phyloP scores from a whole-genome alignment of 1,140 invertebrate species.

The Neodiprion pinetum region DNA sequence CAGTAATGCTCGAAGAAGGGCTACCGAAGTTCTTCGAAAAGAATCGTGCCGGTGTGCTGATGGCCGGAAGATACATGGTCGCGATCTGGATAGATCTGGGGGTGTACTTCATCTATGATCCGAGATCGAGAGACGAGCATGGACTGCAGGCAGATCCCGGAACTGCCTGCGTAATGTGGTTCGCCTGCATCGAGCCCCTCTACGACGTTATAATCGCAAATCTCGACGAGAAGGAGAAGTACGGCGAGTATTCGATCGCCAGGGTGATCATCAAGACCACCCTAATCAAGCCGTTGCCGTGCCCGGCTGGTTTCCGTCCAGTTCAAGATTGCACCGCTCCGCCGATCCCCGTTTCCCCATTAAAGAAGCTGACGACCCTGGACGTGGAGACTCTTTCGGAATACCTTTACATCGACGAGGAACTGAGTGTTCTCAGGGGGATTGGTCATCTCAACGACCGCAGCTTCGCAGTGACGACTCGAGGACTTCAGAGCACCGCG shows the following conservation, averaged over 20 bases:
- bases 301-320: constrained; percentile 40
- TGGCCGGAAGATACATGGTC: constrained; percentile 37
- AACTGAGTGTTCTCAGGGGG: constrained; percentile 39
- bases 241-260: constrained; percentile 41
- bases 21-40: constrained; percentile 44
- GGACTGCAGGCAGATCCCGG: constrained; percentile 35
- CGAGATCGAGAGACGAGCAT: constrained; percentile 35
- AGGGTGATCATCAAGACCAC: constrained; percentile 43
- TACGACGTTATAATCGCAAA: constrained; percentile 40
- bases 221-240: constrained; percentile 45
- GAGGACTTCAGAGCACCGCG: constrained; percentile 49
- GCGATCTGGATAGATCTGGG: constrained; percentile 53
- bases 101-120: constrained; percentile 52
- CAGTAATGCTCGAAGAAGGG: constrained; percentile 45
- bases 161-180: constrained; percentile 49
- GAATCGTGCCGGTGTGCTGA: constrained; percentile 48
- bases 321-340: constrained; percentile 34
- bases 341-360: constrained; percentile 23
- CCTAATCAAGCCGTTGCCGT: constrained; percentile 43
- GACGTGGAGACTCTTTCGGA: constrained; percentile 32
- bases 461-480: constrained; percentile 28
- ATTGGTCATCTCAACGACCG: constrained; percentile 38
- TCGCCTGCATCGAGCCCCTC: constrained; percentile 47
- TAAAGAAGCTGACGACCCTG: constrained; percentile 31
- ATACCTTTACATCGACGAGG: constrained; percentile 38